Base-by-base conservation (phyloP, 2,888 invertebrate genomes). In the Drosophila fungiperda region DNA sequence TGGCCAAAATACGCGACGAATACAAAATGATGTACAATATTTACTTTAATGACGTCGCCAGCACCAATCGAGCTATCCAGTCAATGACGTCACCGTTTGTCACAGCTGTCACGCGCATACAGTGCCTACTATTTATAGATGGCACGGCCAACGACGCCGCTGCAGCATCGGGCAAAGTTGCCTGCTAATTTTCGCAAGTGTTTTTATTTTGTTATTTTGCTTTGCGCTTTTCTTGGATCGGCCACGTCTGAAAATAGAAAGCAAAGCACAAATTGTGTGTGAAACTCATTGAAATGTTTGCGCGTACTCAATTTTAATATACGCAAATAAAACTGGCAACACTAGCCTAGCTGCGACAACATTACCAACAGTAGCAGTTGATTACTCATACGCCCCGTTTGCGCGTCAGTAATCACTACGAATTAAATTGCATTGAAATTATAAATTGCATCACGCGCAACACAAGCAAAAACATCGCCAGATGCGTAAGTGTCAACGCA, bases 251-350 rank as follows among this genome's bases (percentile, higher is more conserved):
- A 87, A 87, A 87, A 90, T 90, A 87, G 90, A 89, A 83, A 59
- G 73, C 68, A 77, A 65, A 80, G 65, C 42, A 70, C 58, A 73
- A 63, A 75, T 57, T 76, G 82, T 87, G 89, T 89, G 84, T 79
- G 80, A 85, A 80, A 76, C 88, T 89, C 89, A 89, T 85, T 89
- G 90, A 85, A 85, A 89, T 85, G 85, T 85, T 90, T 85, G 90
- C 87, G 86, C 83, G 90, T 89, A 87, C 83, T 89, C 86, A 85
- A 87, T 84, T 78, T 74, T 73, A 66, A 77, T 77, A 81, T 72
- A 77, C 78, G 67, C 68, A 78, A 78, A 81, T 78, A 81, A 81
- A 78, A 73, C 73, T 78, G 82, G 68, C 81, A 78, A 64, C 81
- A 63, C 26, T 55, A 49, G 77, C 67, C 26, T 55, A 26, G 77